phyloP scores from a whole-genome alignment of 1,140 invertebrate genomes.

The Tetramorium parvispinum region DNA sequence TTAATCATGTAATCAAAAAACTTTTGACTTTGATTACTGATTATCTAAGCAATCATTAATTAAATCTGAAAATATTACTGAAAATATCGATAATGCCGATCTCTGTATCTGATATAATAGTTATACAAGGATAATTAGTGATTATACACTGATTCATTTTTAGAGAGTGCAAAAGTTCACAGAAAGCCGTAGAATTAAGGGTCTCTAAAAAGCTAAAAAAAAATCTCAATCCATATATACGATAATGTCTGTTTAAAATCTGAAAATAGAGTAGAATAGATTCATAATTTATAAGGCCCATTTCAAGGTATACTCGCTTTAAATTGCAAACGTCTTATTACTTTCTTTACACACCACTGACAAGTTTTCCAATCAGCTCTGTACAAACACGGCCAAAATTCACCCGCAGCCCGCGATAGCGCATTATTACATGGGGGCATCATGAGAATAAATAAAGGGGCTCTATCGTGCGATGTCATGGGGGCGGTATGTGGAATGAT shows the following conservation, averaged over 20 bases:
- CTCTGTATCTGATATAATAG: too few species aligned
- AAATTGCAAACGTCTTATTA: neutral
- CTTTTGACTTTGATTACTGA: too few species aligned
- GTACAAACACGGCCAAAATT: neutral
- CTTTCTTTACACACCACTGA: neutral
- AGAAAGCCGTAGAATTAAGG: neutral
- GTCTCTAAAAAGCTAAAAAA: neutral
- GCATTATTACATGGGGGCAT: neutral
- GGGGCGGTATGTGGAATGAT: slow-evolving; percentile 64
- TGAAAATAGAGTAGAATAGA: neutral
- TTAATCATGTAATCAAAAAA: too few species aligned
- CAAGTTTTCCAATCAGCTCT: slow-evolving; percentile 2
- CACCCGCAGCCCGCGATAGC: neutral
- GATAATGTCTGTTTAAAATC: neutral
- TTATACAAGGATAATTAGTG: too few species aligned
- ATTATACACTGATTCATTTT: too few species aligned
- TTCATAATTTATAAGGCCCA: neutral
- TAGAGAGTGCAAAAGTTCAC: neutral
- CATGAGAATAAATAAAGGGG: slow-evolving; percentile 70
- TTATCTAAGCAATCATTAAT: too few species aligned
- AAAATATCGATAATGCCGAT: too few species aligned
- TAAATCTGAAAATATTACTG: too few species aligned
- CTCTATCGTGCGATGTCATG: slow-evolving; percentile 26
- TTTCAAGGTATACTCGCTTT: neutral
- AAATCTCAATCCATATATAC: neutral